These are phyloP conservation scores for Phania funesta DNA, from an alignment of 2,888 invertebrate genomes.

Conservation along the genomic window DNA sequence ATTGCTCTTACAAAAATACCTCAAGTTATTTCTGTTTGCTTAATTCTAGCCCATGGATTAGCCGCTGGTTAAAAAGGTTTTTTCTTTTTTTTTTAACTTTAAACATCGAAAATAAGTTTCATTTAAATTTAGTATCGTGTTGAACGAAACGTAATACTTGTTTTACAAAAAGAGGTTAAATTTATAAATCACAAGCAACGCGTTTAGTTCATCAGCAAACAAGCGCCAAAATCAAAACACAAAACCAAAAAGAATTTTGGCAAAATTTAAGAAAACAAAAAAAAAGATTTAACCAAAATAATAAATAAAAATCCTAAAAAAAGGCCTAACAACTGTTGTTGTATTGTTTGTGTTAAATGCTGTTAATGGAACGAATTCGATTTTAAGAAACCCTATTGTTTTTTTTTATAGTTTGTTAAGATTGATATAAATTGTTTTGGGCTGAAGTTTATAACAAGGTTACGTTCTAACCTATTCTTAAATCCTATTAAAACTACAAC, in stretches of 20 bases:
- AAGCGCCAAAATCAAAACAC: neutral
- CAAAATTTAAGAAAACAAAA: neutral
- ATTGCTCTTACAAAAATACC: constrained; percentile 25
- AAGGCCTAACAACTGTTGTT: neutral
- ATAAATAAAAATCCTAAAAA: neutral
- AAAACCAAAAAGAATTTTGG: neutral
- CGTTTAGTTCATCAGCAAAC: constrained; percentile 31
- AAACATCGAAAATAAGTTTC: constrained; percentile 16
- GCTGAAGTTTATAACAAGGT: no score
- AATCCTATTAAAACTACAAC: no score
- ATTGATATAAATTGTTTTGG: no score
- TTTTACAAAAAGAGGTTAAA: constrained; percentile 57
- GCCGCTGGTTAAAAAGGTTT: constrained; percentile 43
- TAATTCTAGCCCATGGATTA: constrained; percentile 48
- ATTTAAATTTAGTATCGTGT: constrained; percentile 41
- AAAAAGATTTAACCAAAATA: neutral
- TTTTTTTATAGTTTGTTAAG: neutral
- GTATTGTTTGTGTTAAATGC: neutral
- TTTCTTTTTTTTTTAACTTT: neutral
- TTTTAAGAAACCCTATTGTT: neutral
- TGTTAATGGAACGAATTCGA: neutral
- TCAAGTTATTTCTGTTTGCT: constrained; percentile 1
- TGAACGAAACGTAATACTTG: constrained; percentile 33
- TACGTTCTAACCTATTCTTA: no score
- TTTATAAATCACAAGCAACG: constrained; percentile 64